Evolutionary conservation across 1,140 invertebrate species (phyloP), one percentile per base, ranked within the genome.

Genomic region (Diorhabda carinulata): DNA sequence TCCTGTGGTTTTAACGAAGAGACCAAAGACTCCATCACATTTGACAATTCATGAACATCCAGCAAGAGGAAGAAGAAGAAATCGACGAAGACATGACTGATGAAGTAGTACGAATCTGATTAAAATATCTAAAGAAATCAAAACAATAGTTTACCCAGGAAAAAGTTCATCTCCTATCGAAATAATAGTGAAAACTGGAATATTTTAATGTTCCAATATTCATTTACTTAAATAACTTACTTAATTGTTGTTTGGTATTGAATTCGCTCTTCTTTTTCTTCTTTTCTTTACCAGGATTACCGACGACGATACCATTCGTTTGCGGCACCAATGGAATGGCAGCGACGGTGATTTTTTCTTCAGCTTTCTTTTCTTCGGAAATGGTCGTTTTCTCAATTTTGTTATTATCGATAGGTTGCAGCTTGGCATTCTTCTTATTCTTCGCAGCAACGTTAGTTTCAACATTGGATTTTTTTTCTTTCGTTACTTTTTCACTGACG

Each of bases 251-350:
- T 47, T 84, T 74, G 52, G 83, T 81, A 62, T 84, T 84, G 66
- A 83, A 81, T 68, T 85, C 85, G 74, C 81, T 83, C 71, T 85
- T 86, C 56, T 81, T 81, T 71, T 85, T 86, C 72, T 85, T 87
- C 8, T 84, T 82, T 57, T 85, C 83, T 66, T 84, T 84, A 6
- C 66, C 70, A 57, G 59, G 44, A 61, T 70, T 75, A 42, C 52
- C 64, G 40, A 60, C 52, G 43, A 67, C 65, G n/a, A 60, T 44
- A n/a, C 65, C 65, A 25, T 71, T 59, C 4, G 57, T 69, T 44
- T 64, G 67, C 5, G 60, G 59, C 7, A 57, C 25, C 42, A 43
- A 47, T 45, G 67, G 44, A 45, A 45, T 59, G 7, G 42, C 25
- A 5, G 58, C 59, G 3, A 42, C 10, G 44, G 10, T 8, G 1